phyloP scores from a whole-genome alignment of 2,797 vertebrate species.

The Xerus rutilus region DNA sequence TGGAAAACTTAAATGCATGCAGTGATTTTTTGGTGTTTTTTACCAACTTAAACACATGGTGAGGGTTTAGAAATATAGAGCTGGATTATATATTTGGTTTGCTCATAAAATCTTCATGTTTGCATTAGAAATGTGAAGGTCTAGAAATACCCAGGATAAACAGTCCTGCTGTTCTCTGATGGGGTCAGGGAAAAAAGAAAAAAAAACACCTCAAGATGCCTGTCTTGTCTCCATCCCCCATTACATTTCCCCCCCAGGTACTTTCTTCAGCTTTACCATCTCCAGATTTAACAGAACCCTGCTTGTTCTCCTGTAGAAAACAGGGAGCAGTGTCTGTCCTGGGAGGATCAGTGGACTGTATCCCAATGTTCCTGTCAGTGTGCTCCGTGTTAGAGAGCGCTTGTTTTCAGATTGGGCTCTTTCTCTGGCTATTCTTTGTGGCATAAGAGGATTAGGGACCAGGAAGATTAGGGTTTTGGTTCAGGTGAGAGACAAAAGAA shows the following conservation, averaged over 20 bases:
- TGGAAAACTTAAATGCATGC: conserved; percentile 59
- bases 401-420: not conserved
- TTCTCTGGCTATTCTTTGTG: not conserved
- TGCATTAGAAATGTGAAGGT: conserved; percentile 69
- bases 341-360: not conserved
- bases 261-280: conserved; percentile 40
- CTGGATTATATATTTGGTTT: conserved; percentile 72
- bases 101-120: conserved; percentile 77
- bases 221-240: not conserved
- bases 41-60: conserved; percentile 50
- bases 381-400: not conserved
- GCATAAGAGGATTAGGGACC: not conserved
- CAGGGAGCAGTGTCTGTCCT: not conserved
- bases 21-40: not conserved
- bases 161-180: conserved; percentile 58
- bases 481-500: not conserved
- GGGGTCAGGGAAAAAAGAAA: conserved; percentile 36
- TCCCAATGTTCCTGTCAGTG: not conserved
- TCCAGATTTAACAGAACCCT: not conserved
- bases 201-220: conserved; percentile 16
- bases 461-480: not conserved
- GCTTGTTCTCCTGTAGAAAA: not conserved
- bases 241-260: not conserved
- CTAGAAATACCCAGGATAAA: conserved; percentile 76
- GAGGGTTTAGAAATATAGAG: conserved; percentile 71